Percentiles rank a stretch among this genome's conserved stretches.
Evolutionary conservation across 92 coral and sea anemone genomes (phyloP).

Genomic region (Phymanthus crucifer): DNA sequence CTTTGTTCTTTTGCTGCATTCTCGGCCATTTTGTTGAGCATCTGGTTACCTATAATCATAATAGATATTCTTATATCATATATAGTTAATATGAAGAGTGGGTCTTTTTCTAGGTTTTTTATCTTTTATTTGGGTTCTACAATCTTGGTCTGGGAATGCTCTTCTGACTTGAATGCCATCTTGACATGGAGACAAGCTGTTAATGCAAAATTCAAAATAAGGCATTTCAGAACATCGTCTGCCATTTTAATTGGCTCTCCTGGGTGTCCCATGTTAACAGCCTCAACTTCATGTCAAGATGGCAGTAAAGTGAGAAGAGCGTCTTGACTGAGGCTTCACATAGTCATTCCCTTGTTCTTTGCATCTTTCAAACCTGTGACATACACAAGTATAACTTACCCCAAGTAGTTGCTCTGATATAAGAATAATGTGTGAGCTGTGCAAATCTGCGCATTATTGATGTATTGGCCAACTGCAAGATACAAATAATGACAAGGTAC

Average conservation of each 20-base stretch:
- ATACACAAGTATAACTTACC: slow-evolving; percentile 42
- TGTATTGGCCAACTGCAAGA: slow-evolving; percentile 49
- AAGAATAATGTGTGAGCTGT: slow-evolving; percentile 56
- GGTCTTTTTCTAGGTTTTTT: not conserved
- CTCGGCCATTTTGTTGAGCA: slow-evolving; percentile 47
- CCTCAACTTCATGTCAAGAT: no score
- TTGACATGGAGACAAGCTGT: no score
- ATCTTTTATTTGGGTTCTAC: not conserved
- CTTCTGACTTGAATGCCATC: no score
- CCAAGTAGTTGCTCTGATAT: slow-evolving; percentile 44
- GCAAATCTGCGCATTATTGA: slow-evolving; percentile 60
- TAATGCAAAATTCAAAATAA: no score
- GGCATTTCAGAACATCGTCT: no score
- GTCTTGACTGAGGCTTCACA: no score
- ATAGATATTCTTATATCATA: no score
- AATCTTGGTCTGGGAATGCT: no score
- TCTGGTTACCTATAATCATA: slow-evolving; percentile 38
- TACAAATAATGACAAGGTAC: not conserved
- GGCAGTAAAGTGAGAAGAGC: no score
- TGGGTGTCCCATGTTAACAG: no score
- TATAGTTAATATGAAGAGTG: not conserved
- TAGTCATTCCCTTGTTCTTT: no score
- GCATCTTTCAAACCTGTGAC: not conserved
- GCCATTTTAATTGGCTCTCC: no score
- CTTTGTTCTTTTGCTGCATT: slow-evolving; percentile 29